A percentile compares a stretch with the other conserved stretches of the same genome.
Conservation (phyloP, 2,113 vertebrate species). For the Salvelinus fontinalis region DNA sequence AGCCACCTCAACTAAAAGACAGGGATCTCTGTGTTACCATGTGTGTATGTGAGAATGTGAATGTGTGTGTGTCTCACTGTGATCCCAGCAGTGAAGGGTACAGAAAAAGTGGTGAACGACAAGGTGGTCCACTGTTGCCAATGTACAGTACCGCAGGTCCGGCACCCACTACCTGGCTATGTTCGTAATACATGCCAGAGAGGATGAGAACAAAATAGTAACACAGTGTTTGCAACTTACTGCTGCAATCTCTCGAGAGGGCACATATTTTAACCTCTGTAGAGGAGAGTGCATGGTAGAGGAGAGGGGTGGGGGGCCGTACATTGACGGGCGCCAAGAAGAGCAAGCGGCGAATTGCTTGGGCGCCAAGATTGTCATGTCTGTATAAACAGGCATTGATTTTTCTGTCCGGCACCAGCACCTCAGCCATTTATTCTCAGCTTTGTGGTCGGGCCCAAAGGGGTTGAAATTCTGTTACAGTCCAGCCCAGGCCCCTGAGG, state of each 20-base stretch:
- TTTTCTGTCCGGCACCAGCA: constrained; percentile 98
- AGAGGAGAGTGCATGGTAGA: constrained; percentile 27
- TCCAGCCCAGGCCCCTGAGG: constrained; percentile 89
- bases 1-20: no score
- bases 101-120: no score
- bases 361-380: constrained; percentile 88
- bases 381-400: constrained; percentile 99
- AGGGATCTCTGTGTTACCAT: not conserved
- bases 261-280: constrained; percentile 57
- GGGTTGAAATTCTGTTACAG: constrained; percentile 99
- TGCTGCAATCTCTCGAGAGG: constrained; percentile 40
- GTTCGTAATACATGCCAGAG: constrained; percentile 16
- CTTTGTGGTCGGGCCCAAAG: constrained; percentile 96
- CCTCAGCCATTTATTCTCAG: constrained; percentile 99
- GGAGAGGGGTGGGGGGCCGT: not conserved
- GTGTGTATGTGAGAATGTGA: not conserved
- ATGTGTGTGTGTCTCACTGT: not conserved
- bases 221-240: constrained; percentile 29
- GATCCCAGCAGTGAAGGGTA: not conserved
- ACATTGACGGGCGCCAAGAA: constrained; percentile 44
- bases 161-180: not conserved
- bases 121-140: no score
- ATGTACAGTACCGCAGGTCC: no score
- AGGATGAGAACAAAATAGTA: constrained; percentile 13
- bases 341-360: constrained; percentile 63